Evolutionary conservation across 2,797 vertebrate species (phyloP), one percentile per base, ranked within the genome.

Genomic region (Sebastes oblongus): DNA sequence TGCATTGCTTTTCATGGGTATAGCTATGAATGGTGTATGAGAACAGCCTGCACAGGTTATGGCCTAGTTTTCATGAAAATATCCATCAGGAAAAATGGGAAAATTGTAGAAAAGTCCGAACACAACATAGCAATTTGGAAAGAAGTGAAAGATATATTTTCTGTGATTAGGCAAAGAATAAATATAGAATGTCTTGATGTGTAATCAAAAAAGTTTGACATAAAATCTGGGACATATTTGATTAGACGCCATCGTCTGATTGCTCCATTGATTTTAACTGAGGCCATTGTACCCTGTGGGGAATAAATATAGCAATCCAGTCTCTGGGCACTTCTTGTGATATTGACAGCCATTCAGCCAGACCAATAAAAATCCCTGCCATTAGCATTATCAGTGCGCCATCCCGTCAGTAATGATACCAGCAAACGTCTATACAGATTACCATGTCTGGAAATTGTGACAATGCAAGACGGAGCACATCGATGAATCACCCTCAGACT

Each of bases 391-490:
- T 69, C 64, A 71, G 50, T 5, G 54, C 59, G 27, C 29, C 59
- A 13, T 75, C 66, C 18, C 39, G 36, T 76, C 68, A 59, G 66
- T 29, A 30, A 75, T 64, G 56, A 78, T 25, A 32, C 25, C 77
- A 61, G 72, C 39, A 59, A 82, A 84, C 34, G 36, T 62, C 80
- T 54, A 50, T 69, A 66, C 46, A 69, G 81, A 81, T 84, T 34
- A 71, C 58, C 9, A 27, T 70, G 75, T 80, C 75, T 75, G 59
- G 29, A 82, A 77, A 79, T 1, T 36, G 39, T 62, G 56, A 82
- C 77, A 71, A 46, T 54, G 39, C 56, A 50, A 60, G 64, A 61
- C 39, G 2, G 75, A 78, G 39, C 27, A 81, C 46, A 42, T 73
- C 20, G 8, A 82, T 27, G 62, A 75, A 60, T 88, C 50, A 42